phyloP scores from a whole-genome alignment of 2,797 vertebrate genomes.

The Hypotaenidia philippensis region DNA sequence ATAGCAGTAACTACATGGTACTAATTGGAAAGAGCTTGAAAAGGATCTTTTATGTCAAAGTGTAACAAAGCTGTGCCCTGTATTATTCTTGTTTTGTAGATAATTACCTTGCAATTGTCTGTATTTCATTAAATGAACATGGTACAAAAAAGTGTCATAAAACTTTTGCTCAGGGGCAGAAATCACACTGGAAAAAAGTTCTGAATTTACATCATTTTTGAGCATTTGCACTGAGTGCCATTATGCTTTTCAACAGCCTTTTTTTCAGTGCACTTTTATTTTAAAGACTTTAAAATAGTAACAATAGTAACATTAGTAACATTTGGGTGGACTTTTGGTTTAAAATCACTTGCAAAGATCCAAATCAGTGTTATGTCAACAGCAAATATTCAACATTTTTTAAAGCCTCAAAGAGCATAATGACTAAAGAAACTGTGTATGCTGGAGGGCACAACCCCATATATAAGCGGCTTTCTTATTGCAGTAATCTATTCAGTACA shows the following conservation, averaged over 20 bases:
- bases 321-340: background rate
- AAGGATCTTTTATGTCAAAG: background rate
- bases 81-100: background rate
- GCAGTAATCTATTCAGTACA: background rate
- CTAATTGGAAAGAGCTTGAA: background rate
- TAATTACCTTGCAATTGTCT: background rate
- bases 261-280: background rate
- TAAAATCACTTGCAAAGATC: background rate
- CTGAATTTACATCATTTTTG: background rate
- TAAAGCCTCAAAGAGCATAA: background rate
- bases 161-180: background rate
- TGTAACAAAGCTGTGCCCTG: background rate
- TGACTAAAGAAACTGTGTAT: background rate
- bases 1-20: background rate
- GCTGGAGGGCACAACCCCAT: background rate
- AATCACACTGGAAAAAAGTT: background rate
- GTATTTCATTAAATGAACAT: background rate
- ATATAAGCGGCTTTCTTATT: background rate
- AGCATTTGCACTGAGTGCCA: background rate
- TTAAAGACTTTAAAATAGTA: background rate
- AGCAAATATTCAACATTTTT: background rate
- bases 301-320: rapidly evolving
- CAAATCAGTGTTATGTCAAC: background rate
- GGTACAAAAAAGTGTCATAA: background rate
- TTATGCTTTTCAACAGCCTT: background rate